A percentile compares a stretch with the other conserved stretches of the same genome.
Conservation (phyloP, 2,888 invertebrate species). For the Hoplodrina ambigua region DNA sequence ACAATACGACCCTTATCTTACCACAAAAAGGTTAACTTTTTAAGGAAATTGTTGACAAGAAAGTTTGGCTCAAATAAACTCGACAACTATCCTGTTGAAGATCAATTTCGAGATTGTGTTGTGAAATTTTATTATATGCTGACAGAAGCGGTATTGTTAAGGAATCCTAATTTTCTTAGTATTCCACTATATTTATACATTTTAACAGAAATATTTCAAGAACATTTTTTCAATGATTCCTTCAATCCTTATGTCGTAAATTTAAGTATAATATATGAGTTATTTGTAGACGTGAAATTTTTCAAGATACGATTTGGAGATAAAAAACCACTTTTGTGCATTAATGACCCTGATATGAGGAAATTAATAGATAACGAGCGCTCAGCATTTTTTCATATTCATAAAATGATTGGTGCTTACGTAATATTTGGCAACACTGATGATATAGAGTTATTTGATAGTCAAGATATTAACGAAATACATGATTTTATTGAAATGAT, state of each 20-base stretch:
- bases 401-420: conserved; percentile 44
- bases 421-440: conserved; percentile 30
- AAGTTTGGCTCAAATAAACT: background rate
- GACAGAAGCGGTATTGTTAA: no score
- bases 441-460: conserved; percentile 23
- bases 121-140: no score
- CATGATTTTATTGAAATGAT: conserved; percentile 19
- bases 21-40: conserved; percentile 33
- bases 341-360: conserved; percentile 47
- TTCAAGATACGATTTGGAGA: conserved; percentile 55
- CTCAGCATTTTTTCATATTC: conserved; percentile 26
- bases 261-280: conserved; percentile 39
- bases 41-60: conserved; percentile 39
- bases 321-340: conserved; percentile 43
- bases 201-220: conserved; percentile 48
- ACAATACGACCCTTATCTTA: conserved; percentile 40
- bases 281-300: conserved; percentile 51
- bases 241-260: conserved; percentile 8
- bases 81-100: background rate
- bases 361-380: conserved; percentile 37
- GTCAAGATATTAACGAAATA: conserved; percentile 20
- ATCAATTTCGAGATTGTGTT: no score
- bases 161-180: conserved; percentile 32
- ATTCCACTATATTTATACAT: conserved; percentile 54
- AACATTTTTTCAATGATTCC: conserved; percentile 13